phyloP scores from a whole-genome alignment of 2,113 vertebrate genomes.

The Engystomops pustulosus region DNA sequence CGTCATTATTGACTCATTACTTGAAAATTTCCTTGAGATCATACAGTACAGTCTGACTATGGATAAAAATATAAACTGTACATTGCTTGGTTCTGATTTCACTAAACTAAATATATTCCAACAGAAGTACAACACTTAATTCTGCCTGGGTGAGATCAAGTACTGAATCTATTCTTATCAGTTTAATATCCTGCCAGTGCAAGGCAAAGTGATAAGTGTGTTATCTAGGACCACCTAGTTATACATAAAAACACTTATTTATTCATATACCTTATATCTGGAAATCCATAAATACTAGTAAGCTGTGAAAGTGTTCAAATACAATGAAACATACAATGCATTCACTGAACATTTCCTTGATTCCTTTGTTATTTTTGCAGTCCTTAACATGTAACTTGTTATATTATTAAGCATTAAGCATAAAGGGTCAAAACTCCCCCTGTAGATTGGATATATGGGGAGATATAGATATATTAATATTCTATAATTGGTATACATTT shows the following conservation, averaged over 20 bases:
- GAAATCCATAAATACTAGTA: neutral
- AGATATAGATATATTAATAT: too few species aligned
- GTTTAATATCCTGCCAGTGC: constrained; percentile 16
- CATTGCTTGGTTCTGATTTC: neutral
- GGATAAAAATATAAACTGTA: neutral
- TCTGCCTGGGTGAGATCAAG: neutral
- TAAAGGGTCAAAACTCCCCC: too few species aligned
- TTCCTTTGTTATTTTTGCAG: neutral
- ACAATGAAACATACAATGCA: neutral
- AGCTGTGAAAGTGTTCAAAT: neutral
- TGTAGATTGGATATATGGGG: too few species aligned
- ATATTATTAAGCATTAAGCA: too few species aligned
- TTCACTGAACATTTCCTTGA: neutral
- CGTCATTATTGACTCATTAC: too few species aligned
- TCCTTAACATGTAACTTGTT: too few species aligned
- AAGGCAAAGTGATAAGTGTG: neutral
- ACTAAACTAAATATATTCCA: neutral
- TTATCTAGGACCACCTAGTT: neutral
- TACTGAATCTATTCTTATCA: constrained; percentile 23
- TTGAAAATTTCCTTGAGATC: neutral
- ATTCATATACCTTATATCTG: neutral
- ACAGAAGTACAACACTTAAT: neutral
- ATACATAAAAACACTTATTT: neutral
- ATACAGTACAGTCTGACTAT: neutral
- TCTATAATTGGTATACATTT: too few species aligned